Conservation (phyloP, 2,797 vertebrate genomes). For the Delichon dasypus region DNA sequence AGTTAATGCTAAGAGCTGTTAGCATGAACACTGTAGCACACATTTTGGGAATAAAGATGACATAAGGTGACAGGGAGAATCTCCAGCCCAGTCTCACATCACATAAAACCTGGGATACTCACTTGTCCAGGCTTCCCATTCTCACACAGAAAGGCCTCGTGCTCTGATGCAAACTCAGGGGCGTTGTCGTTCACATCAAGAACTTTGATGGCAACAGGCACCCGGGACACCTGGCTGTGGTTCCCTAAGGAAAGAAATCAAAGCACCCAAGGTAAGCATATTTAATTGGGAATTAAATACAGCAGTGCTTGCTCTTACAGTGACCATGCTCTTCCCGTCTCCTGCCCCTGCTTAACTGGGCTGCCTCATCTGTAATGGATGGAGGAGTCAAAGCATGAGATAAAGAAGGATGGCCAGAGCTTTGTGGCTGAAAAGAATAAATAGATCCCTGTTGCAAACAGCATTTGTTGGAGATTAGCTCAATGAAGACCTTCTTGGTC, state of each 20-base stretch:
- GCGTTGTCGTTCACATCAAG: conserved; percentile 98
- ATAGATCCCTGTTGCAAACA: conserved; percentile 54
- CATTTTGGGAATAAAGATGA: background rate
- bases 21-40: background rate
- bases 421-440: conserved; percentile 16
- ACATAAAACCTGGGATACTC: conserved; percentile 66
- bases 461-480: conserved; percentile 49
- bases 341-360: background rate
- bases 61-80: background rate
- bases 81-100: background rate
- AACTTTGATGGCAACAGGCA: conserved; percentile 93
- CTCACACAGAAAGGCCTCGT: conserved; percentile 95
- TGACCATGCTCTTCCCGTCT: background rate
- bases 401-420: conserved; percentile 25
- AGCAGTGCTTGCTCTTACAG: background rate
- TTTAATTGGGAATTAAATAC: background rate
- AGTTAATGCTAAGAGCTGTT: background rate
- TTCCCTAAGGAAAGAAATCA: conserved; percentile 83
- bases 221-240: conserved; percentile 96
- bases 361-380: conserved; percentile 15
- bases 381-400: background rate
- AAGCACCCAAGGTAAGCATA: conserved; percentile 28
- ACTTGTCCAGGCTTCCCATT: conserved; percentile 98
- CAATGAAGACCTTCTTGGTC: conserved; percentile 49
- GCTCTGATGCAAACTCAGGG: conserved; percentile 92